Evolutionary conservation across 2,888 invertebrate species (phyloP), one percentile per base, ranked within the genome.

Genomic region (Hylaea fasciaria): DNA sequence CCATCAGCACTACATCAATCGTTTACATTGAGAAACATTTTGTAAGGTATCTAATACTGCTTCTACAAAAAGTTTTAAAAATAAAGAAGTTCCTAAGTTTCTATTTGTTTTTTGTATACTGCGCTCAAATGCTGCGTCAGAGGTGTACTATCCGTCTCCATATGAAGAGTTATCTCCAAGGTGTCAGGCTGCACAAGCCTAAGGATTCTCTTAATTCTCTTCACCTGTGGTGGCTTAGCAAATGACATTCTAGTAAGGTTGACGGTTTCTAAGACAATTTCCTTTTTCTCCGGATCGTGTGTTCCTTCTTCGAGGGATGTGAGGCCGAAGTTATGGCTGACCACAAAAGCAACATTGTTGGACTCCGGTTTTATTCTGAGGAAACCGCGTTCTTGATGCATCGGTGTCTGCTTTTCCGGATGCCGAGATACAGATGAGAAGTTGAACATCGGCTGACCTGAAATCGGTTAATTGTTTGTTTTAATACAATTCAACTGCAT

Each of bases 341-440:
- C 84, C 5, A 94, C 74, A 12, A 95, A 90, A 0, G 93, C 88
- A 0, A 95, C 72, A 37, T 93, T 78, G 12, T 91, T 88, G 0
- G 93, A 92, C 10, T 89, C 92, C 0, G 94, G 93, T 44, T 93
- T 92, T 46, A 94, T 89, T 50, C 93, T 90, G 7, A 95, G 74
- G 73, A 94, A 94, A 0, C 95, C 95, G 40, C 92, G 79, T 75
- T 95, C 95, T 52, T 93, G 87, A 72, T 95, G 95, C 94, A 95
- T 93, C 0, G 94, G 93, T 2, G 80, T 88, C 29, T 90, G 87
- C 35, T 87, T 93, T 29, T 89, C 88, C 0, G 93, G 91, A 68
- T 94, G 87, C 74, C 85, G 91, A 0, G 94, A 93, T 56, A 80
- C 82, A 0, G 94, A 93, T 2, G 77, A 71, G 69, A 91, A 95